Evolutionary conservation across 53 echinoderm and acorn worm species (phyloP).

Genomic region (Pentamera pediparva): DNA sequence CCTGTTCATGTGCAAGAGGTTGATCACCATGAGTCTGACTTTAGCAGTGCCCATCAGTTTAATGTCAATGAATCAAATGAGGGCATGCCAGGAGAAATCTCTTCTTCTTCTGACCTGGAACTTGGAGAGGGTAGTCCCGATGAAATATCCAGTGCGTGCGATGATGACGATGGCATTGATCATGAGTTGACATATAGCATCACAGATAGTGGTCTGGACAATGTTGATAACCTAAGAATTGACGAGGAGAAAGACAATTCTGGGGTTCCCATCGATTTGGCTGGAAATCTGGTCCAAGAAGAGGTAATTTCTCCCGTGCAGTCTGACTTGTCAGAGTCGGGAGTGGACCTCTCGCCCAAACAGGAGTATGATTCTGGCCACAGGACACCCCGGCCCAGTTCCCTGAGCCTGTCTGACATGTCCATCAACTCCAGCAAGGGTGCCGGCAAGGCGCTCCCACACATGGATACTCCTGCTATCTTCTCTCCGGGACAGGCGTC

Average conservation of each 20-base stretch:
- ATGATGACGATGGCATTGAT: neutral
- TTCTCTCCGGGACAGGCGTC: slow-evolving; percentile 6
- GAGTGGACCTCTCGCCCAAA: slow-evolving; percentile 9
- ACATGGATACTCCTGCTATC: slow-evolving; percentile 1
- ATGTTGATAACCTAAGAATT: no score
- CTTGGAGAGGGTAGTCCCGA: no score
- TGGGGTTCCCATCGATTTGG: slow-evolving; percentile 13
- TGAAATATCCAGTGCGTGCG: no score
- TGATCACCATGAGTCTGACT: slow-evolving; percentile 1
- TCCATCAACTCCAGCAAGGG: slow-evolving; percentile 16
- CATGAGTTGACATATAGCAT: neutral
- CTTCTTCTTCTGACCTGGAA: no score
- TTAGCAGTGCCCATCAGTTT: neutral
- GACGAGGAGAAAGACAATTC: neutral
- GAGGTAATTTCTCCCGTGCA: slow-evolving; percentile 12
- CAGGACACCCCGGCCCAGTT: slow-evolving; percentile 2
- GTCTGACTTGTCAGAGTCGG: slow-evolving; percentile 25
- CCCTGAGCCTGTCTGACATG: slow-evolving; percentile 4
- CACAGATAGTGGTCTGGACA: neutral
- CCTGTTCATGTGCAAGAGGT: neutral
- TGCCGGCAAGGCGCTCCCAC: neutral
- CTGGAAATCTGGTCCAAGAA: neutral
- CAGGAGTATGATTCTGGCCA: neutral
- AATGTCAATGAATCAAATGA: neutral
- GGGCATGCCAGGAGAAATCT: no score